Base-by-base conservation (phyloP, 1,140 invertebrate species). In the Drosophila ohnishii region DNA sequence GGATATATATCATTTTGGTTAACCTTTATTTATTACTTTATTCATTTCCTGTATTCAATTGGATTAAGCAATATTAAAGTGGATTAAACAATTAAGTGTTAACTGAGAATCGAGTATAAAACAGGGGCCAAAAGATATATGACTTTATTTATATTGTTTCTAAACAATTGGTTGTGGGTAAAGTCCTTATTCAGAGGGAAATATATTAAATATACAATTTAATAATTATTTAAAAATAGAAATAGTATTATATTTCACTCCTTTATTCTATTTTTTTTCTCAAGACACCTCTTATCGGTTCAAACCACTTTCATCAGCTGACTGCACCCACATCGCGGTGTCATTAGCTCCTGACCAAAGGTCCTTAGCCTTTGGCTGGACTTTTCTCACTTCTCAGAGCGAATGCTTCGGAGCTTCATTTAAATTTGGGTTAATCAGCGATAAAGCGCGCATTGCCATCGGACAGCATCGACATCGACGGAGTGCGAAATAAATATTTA, bases 401-500 rank as follows among this genome's bases (percentile, higher is more conserved):
- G 51, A 58, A 35, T 39, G 34, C 51, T 32, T 34, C 42, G 40
- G n/a, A 32, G 56, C 48, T 73, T 82, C 63, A 75, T 69, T 80
- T 70, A 67, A 73, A 88, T 77, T 88, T 87, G 78, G 84, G 75
- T 87, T 80, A 88, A 88, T 84, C 83, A 80, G 76, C 83, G 76
- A 87, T 87, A 80, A 87, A 87, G 84, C 76, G 83, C 80, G 65
- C 82, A 85, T 74, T 76, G 81, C 78, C 81, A 63, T 78, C 45
- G 67, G 51, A 39, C 34, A 76, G 56, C 70, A 56, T 44, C 30
- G 47, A 50, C 28, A 7, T 16, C 25, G n/a, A 34, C 61, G 40
- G 58, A 61, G 75, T 74, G 75, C 75, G 69, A 83, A 82, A 81
- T 65, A 86, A 62, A 70, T 63, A 67, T 64, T 59, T 73, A 37